Conservation (phyloP, 2,888 invertebrate species). For the Aphidoletes aphidimyza region DNA sequence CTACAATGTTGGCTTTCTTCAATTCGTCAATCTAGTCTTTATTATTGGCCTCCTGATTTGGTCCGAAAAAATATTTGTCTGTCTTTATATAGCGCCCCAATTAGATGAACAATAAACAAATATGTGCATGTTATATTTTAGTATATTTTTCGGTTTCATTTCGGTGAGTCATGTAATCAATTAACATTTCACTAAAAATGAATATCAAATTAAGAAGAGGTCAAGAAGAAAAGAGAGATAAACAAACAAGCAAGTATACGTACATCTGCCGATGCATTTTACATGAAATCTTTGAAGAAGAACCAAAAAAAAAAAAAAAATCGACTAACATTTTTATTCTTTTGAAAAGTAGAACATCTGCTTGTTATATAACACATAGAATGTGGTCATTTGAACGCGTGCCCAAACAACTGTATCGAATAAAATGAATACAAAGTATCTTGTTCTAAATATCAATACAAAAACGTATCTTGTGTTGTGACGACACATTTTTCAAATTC, state of each 20-base stretch:
- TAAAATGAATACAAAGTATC: background rate
- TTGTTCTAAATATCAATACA: background rate
- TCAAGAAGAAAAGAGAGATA: background rate
- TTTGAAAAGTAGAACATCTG: constrained; percentile 1
- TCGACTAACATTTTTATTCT: no score
- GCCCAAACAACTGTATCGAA: constrained; percentile 5
- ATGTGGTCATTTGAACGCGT: constrained; percentile 4
- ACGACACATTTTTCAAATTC: background rate
- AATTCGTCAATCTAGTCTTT: no score
- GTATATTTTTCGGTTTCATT: background rate
- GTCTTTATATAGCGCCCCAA: background rate
- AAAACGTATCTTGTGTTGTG: background rate
- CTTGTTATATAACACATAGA: background rate
- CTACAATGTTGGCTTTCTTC: no score
- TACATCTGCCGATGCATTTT: background rate
- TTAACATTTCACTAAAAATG: background rate
- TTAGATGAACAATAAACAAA: background rate
- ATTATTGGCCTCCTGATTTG: no score
- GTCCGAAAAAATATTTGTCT: background rate
- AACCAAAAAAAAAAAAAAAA: no score
- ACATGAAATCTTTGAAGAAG: no score
- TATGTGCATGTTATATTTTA: background rate
- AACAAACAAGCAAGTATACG: constrained; percentile 44
- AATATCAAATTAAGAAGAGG: background rate
- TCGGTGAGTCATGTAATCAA: background rate